Base-by-base conservation (phyloP, 2,797 vertebrate species). In the Alauda arvensis region DNA sequence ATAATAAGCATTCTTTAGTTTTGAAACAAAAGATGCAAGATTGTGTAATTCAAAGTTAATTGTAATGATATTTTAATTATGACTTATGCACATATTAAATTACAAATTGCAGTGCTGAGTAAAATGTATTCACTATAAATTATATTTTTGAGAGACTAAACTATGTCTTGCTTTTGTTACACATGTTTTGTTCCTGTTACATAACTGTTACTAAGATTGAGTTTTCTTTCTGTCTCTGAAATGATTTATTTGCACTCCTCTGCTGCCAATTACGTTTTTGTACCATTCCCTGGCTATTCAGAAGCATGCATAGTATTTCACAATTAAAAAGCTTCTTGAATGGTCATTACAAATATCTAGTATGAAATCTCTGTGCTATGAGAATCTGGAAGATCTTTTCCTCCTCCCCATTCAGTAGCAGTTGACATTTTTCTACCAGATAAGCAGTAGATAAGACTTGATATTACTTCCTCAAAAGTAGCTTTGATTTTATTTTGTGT, bases 11-110 rank as follows among this genome's bases (percentile, higher is more conserved):
- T 82, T 88, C 85, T 84, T 66, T 86, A 89, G 84, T 95, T 91
- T 92, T 87, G 88, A 95, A 91, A 95, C 84, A 94, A 92, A 88
- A 90, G 83, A 88, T 83, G 40, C 69, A 80, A 84, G 93, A 80
- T 71, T 77, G 69, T 83, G 31, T 85, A 91, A 91, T 91, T 89
- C 79, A 74, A 45, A 86, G 87, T 79, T 92, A 92, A 93, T 91
- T 93, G 62, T 85, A 83, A 79, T 83, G 87, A 83, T 90, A 93
- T 85, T 91, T 94, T 91, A 67, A 93, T 94, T 92, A 82, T 77
- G 77, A 40, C 37, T 83, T 78, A 39, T 57, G 77, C 66, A 78
- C 49, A 39, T 82, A 77, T 77, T 87, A 42, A 81, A 90, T 91
- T 94, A 81, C 55, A 90, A 89, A 83, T 92, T 88, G 61, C 56